Evolutionary conservation across 2,888 invertebrate species (phyloP).

Genomic region (Glaucopsyche alexis): DNA sequence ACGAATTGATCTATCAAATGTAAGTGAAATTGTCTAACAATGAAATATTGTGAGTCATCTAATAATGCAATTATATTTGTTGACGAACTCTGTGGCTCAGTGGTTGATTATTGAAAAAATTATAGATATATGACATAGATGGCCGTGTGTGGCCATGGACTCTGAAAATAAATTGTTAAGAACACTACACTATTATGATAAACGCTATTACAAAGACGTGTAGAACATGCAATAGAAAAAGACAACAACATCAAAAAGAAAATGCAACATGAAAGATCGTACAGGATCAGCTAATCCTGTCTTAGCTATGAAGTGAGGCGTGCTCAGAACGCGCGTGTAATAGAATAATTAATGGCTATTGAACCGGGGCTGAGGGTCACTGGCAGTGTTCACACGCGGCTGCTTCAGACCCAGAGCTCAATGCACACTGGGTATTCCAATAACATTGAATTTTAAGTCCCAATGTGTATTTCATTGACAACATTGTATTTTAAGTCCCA

Average conservation of each 20-base stretch:
- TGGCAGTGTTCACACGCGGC: slow-evolving; percentile 54
- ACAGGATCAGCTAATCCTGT: slow-evolving; percentile 39
- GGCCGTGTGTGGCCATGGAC: too few relatives aligned
- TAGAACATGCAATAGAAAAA: background rate
- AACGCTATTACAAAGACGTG: background rate
- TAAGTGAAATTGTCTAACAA: background rate
- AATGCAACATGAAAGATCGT: slow-evolving; percentile 36
- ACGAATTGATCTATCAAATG: background rate
- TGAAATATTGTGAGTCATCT: background rate
- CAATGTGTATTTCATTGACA: background rate
- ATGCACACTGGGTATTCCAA: background rate
- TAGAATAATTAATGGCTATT: slow-evolving; percentile 73
- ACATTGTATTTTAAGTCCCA: background rate
- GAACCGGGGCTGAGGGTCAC: slow-evolving; percentile 56
- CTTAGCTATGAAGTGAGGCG: slow-evolving; percentile 36
- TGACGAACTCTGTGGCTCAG: too few relatives aligned
- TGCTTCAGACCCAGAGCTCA: slow-evolving; percentile 6
- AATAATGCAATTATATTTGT: background rate
- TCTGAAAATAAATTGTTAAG: background rate
- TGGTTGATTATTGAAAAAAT: too few relatives aligned
- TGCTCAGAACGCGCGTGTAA: slow-evolving; percentile 65
- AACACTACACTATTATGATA: background rate
- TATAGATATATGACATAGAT: too few relatives aligned
- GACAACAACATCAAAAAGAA: slow-evolving; percentile 36
- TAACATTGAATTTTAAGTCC: background rate